Base-by-base conservation (phyloP, 2,888 invertebrate species). In the Lamellibrachia satsuma region DNA sequence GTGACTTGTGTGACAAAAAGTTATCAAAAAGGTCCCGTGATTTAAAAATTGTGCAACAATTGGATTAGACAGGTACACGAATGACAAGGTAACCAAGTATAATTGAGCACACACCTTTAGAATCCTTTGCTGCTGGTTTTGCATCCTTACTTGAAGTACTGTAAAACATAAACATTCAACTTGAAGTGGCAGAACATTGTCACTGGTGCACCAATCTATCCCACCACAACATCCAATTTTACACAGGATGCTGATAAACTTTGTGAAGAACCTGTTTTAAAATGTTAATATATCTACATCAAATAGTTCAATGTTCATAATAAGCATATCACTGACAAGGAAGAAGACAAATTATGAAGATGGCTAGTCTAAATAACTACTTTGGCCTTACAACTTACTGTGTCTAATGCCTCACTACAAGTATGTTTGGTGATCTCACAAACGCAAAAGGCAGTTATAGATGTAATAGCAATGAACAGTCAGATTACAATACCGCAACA, bases 41-140 rank as follows among this genome's bases (percentile, higher is more conserved):
- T 39, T 39, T 39, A 39, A 39, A 39, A 39, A 39, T 39, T 39
- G 0, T 1, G 39, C 39, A 39, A 39, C 39, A 15, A n/a, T 75
- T 75, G 22, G 22, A 75, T 75, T 22, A 75, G 75, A 75, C 75
- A 75, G 22, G n/a, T 75, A 75, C 75, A 3, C 8, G 55, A 55
- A 55, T 9, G 55, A 55, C 55, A 55, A 39, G 39, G 39, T 39
- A 39, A 39, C 39, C 39, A 39, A 55, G n/a, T 75, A 22, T 39
- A 75, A 11, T 15, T 75, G 22, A 75, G 22, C 22, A 75, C 75
- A 75, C 75, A 75, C 75, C 75, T 75, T 75, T 75, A 75, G 75
- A 75, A 75, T 75, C 75, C 75, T 75, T 75, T 75, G 75, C 75
- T 75, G 75, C 75, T 22, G 75, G 75, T 75, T 75, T 75, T 75